Base-by-base conservation (phyloP, 2,888 invertebrate species). In the Aporophyla nigra region DNA sequence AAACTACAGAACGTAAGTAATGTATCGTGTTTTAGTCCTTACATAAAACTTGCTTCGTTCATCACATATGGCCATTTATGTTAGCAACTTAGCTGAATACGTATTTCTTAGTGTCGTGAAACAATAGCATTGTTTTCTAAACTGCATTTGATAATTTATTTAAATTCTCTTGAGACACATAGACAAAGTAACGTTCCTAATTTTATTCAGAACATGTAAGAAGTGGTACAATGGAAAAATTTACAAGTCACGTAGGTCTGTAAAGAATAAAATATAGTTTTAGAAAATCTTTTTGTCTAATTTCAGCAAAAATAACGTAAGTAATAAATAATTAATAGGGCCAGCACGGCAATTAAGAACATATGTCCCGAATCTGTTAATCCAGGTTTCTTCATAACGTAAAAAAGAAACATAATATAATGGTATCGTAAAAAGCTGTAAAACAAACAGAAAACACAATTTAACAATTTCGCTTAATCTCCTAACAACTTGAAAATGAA, bases 401-500 rank as follows among this genome's bases (percentile, higher is more conserved):
- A 2, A n/a, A 33, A 62, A 21, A 33, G 9, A n/a, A 43, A 74
- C 16, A 74, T 12, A 54, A 43, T n/a, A n/a, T n/a, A 54, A 33
- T 9, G 1, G 6, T n/a, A 51, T n/a, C 19, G n/a, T 27, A 49
- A 54, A 27, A 74, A 7, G 49, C 3, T 19, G 16, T 40, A 54
- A 24, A 53, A 58, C 2, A n/a, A 62, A 76, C 49, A 51, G 40
- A 73, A 66, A 80, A 70, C 51, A 65, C 14, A 43, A 54, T 53
- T 56, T 51, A 46, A 54, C 27, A 54, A 65, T 59, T 63, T 71
- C 61, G 5, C 70, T 49, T 62, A 70, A 73, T 71, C 62, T 21
- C 67, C 46, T 43, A 33, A 59, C 33, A 71, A 73, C 58, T 84
- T 69, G 58, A 24, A 73, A 71, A 75, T 81, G 49, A 65, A 80